phyloP scores from a whole-genome alignment of 2,113 vertebrate species.

The Brachirus orientalis region DNA sequence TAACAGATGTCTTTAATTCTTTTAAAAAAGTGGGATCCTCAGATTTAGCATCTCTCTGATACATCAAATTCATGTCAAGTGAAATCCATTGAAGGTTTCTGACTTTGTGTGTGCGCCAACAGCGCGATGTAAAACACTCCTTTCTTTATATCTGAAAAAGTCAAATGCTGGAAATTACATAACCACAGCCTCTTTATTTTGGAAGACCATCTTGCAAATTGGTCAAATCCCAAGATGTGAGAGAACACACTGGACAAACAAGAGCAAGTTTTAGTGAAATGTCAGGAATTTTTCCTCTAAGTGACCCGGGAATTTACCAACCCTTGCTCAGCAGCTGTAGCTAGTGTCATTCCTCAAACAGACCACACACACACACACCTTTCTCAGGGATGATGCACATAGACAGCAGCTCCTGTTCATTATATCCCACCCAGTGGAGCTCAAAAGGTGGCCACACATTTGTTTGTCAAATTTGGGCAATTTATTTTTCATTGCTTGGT shows the following conservation, averaged over 20 bases:
- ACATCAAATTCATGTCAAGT: conserved; percentile 52
- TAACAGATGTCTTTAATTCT: conserved; percentile 70
- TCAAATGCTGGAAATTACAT: conserved; percentile 54
- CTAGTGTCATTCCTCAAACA: conserved; percentile 35
- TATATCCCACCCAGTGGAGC: conserved; percentile 29
- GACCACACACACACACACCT: conserved; percentile 71
- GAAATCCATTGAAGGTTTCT: conserved; percentile 48
- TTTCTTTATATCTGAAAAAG: conserved; percentile 45
- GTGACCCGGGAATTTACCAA: conserved; percentile 26
- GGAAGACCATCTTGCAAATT: conserved; percentile 40
- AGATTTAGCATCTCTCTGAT: conserved; percentile 35
- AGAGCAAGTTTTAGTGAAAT: conserved; percentile 15
- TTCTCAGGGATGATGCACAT: conserved; percentile 2
- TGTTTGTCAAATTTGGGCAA: conserved; percentile 59
- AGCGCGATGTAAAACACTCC: conserved; percentile 21
- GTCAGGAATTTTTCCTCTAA: conserved; percentile 18
- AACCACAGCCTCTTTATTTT: conserved; percentile 58
- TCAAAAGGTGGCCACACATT: conserved; percentile 21
- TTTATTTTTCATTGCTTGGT: conserved; percentile 69
- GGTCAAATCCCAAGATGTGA: conserved; percentile 38
- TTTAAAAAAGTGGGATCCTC: conserved; percentile 56
- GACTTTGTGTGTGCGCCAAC: conserved; percentile 47
- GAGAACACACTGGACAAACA: conserved; percentile 23
- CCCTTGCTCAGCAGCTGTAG: conserved; percentile 52
- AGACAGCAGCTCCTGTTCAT: conserved; percentile 41